Evolutionary conservation across 2,888 invertebrate genomes (phyloP).

Genomic region (Aspidapion aeneum): DNA sequence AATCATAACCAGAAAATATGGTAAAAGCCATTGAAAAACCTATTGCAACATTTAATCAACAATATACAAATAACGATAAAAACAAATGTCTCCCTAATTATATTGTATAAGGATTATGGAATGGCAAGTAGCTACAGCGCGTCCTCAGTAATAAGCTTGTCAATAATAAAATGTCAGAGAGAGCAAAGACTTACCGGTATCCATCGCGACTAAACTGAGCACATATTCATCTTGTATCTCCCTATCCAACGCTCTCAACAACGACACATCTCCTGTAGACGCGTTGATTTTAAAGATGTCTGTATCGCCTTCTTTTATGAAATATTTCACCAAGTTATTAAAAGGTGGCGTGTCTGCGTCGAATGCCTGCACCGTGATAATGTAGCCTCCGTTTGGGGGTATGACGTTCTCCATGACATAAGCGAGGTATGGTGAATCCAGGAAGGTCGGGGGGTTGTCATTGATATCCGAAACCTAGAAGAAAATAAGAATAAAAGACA

Average conservation of each 20-base stretch:
- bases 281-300: slow-evolving; percentile 90
- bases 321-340: slow-evolving; percentile 87
- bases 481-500: too few species aligned
- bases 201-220: slow-evolving; percentile 87
- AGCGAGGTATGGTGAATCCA: slow-evolving; percentile 92
- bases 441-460: slow-evolving; percentile 89
- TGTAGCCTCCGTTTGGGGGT: slow-evolving; percentile 70
- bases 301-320: slow-evolving; percentile 89
- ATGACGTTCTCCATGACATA: slow-evolving; percentile 92
- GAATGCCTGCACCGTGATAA: slow-evolving; percentile 79
- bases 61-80: too few species aligned
- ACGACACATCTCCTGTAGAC: slow-evolving; percentile 85
- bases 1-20: too few species aligned
- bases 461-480: slow-evolving; percentile 75
- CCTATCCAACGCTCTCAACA: slow-evolving; percentile 78
- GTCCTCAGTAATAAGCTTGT: too few species aligned
- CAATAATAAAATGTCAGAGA: too few species aligned
- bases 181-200: slow-evolving; percentile 92
- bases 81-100: too few species aligned
- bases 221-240: slow-evolving; percentile 82
- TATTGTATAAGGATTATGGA: too few species aligned
- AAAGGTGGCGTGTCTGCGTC: slow-evolving; percentile 90
- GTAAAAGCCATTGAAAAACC: too few species aligned
- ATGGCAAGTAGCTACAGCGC: too few species aligned
- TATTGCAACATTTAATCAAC: too few species aligned